Evolutionary conservation across 2,888 invertebrate genomes (phyloP).

Genomic region (Cantharis lateralis): DNA sequence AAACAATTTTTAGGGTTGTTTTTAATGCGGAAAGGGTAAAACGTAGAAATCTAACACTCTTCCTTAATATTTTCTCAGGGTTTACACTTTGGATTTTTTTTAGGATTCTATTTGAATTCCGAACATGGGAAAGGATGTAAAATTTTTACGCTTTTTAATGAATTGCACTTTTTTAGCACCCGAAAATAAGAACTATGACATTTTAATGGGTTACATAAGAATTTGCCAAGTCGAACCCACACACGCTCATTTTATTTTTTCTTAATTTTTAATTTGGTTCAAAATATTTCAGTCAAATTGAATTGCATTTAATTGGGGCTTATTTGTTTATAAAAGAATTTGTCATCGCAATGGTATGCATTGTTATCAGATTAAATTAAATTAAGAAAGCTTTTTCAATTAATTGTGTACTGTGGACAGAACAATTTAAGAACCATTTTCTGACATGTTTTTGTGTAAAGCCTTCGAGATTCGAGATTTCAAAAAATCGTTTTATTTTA

Average conservation of each 20-base stretch:
- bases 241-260: neutral
- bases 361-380: neutral
- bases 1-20: constrained; percentile 14
- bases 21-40: constrained; percentile 28
- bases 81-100: constrained; percentile 11
- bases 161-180: neutral
- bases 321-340: constrained; percentile 2
- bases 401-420: neutral
- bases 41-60: constrained; percentile 14
- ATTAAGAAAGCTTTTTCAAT: neutral
- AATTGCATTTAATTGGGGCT: neutral
- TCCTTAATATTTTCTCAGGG: constrained; percentile 31
- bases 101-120: constrained; percentile 5
- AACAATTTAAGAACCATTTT: neutral
- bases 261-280: neutral
- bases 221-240: neutral
- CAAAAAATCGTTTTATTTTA: neutral
- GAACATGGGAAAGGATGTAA: constrained; percentile 27
- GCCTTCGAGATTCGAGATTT: neutral
- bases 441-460: neutral
- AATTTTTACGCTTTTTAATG: constrained; percentile 4
- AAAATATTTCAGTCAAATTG: neutral
- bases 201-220: neutral
- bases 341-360: constrained; percentile 10
- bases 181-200: neutral